phyloP scores from a whole-genome alignment of 2,113 vertebrate genomes.

The Proteles cristata region DNA sequence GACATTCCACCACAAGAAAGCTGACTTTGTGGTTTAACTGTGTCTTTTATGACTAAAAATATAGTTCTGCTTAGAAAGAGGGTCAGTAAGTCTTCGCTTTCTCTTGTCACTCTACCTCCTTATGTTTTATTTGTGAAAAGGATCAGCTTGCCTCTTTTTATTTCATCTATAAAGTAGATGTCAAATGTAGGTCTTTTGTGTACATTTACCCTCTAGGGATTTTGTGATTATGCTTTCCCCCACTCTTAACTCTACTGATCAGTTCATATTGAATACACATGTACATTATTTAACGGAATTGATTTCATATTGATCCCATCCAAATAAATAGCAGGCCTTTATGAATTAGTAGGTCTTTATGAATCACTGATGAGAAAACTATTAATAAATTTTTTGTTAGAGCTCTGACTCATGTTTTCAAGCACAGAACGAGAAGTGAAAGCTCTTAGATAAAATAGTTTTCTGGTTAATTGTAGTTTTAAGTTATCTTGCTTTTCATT shows the following conservation, averaged over 20 bases:
- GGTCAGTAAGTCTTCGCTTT: background rate
- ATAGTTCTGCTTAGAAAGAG: background rate
- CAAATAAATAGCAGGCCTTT: background rate
- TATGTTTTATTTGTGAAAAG: background rate
- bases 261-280: background rate
- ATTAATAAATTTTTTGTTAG: background rate
- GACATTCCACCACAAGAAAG: background rate
- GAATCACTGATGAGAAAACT: background rate
- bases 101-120: background rate
- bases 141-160: background rate
- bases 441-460: background rate
- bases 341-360: background rate
- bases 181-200: background rate
- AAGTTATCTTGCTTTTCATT: slow-evolving; percentile 13
- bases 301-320: background rate
- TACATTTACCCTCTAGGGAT: background rate
- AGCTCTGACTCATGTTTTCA: background rate
- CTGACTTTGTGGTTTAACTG: background rate
- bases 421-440: background rate
- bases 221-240: background rate
- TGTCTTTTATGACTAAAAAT: background rate
- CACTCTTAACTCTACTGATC: background rate
- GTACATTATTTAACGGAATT: background rate
- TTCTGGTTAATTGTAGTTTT: background rate
- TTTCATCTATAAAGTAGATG: background rate